Evolutionary conservation across 2,888 invertebrate species (phyloP).

Genomic region (Dynastes maya): DNA sequence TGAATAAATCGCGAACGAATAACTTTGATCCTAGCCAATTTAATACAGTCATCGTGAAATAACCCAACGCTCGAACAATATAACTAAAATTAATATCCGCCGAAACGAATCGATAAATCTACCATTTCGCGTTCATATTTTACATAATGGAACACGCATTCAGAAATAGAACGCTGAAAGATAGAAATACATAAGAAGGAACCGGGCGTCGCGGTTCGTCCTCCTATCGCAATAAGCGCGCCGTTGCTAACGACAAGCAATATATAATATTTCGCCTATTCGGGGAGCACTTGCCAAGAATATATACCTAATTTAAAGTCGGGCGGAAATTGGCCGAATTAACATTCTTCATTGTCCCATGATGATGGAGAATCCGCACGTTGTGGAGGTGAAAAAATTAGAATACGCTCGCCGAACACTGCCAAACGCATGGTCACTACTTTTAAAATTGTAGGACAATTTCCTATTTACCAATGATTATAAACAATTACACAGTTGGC

Average conservation of each 20-base stretch:
- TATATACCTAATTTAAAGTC: constrained; percentile 35
- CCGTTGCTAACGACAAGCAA: constrained; percentile 21
- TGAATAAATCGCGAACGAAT: not conserved
- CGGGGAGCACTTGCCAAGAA: constrained; percentile 36
- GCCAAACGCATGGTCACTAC: not conserved
- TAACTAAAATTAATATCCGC: constrained; percentile 4
- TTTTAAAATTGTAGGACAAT: not conserved
- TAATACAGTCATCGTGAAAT: not conserved
- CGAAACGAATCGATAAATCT: constrained; percentile 11
- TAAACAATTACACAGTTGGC: too few species aligned
- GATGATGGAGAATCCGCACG: constrained; percentile 16
- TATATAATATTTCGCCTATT: constrained; percentile 41
- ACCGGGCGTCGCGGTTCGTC: not conserved
- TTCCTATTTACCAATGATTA: not conserved
- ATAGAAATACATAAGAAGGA: not conserved
- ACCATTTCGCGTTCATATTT: constrained; percentile 1
- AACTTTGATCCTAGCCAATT: not conserved
- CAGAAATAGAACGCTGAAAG: constrained; percentile 4
- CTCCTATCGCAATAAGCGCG: constrained; percentile 14
- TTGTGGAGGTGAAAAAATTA: not conserved
- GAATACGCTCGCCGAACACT: not conserved
- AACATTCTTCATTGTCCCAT: constrained; percentile 28
- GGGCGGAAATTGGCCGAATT: constrained; percentile 40
- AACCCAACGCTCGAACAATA: not conserved
- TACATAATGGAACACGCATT: not conserved